These are phyloP conservation scores for Eupeodes latifasciatus DNA, from an alignment of 2,888 invertebrate species.

Conservation along the genomic window DNA sequence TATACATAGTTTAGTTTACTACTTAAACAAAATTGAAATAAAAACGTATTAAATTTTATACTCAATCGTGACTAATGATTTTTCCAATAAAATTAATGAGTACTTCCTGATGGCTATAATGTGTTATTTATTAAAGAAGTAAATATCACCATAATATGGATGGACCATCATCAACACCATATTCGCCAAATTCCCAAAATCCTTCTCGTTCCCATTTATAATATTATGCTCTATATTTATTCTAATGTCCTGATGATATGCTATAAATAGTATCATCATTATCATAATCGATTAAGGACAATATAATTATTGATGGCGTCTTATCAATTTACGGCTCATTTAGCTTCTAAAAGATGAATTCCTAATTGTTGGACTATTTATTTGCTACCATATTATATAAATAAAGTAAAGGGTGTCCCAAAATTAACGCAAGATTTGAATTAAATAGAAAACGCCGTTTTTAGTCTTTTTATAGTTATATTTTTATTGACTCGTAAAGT, in stretches of 20 bases:
- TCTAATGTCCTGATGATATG: background rate
- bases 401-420: too few species aligned
- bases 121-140: slow-evolving; percentile 65
- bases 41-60: slow-evolving; percentile 68
- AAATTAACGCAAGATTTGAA: too few species aligned
- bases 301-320: slow-evolving; percentile 67
- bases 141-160: slow-evolving; percentile 10
- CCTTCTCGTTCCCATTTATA: background rate
- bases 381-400: slow-evolving; percentile 17
- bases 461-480: too few species aligned
- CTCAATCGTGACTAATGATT: slow-evolving; percentile 82
- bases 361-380: slow-evolving; percentile 67
- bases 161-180: slow-evolving; percentile 19
- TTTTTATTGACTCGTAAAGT: too few species aligned
- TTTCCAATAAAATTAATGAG: slow-evolving; percentile 82
- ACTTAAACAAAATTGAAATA: background rate
- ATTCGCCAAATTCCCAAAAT: background rate
- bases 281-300: slow-evolving; percentile 61
- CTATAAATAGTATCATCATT: slow-evolving; percentile 21
- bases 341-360: slow-evolving; percentile 63
- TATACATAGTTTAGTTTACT: background rate
- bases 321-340: slow-evolving; percentile 73
- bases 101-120: slow-evolving; percentile 77
- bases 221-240: background rate
- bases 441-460: too few species aligned